Percentiles rank a stretch among this genome's conserved stretches.
phyloP scores from a whole-genome alignment of 2,888 invertebrate species.

The Pachycephus smyrnensis region DNA sequence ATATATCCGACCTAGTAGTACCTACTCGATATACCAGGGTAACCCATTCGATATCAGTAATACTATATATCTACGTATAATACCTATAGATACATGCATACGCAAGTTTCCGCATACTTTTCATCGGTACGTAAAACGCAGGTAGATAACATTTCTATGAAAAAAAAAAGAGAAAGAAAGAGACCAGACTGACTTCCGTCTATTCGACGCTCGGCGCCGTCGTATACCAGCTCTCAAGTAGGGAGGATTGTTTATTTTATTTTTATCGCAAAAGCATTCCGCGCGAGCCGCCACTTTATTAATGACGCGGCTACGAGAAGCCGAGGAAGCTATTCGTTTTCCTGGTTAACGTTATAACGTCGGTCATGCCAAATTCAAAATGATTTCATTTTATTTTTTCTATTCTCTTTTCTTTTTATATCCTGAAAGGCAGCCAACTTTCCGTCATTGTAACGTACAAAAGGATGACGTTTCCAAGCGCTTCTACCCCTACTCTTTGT shows the following conservation, averaged over 20 bases:
- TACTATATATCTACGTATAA: background rate
- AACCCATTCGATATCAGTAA: background rate
- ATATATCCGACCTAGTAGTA: background rate
- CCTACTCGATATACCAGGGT: background rate
- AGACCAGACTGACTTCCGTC: background rate
- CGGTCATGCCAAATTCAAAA: background rate
- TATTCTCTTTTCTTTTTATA: background rate
- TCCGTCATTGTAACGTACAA: background rate
- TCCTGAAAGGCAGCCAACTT: background rate
- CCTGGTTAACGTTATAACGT: background rate
- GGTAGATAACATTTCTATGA: background rate
- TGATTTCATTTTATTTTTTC: background rate
- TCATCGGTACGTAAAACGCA: background rate
- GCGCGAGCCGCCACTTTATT: background rate
- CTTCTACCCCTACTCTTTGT: background rate
- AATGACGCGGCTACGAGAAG: background rate
- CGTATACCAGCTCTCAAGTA: background rate
- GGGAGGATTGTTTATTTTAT: background rate
- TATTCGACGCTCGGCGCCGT: background rate
- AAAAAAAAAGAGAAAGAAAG: background rate
- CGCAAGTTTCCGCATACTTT: background rate
- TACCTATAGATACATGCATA: background rate
- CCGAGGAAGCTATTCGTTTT: background rate
- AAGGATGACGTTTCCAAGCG: background rate
- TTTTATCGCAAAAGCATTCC: background rate